phyloP scores from a whole-genome alignment of 2,797 vertebrate species.

The Poliocrania exsul region DNA sequence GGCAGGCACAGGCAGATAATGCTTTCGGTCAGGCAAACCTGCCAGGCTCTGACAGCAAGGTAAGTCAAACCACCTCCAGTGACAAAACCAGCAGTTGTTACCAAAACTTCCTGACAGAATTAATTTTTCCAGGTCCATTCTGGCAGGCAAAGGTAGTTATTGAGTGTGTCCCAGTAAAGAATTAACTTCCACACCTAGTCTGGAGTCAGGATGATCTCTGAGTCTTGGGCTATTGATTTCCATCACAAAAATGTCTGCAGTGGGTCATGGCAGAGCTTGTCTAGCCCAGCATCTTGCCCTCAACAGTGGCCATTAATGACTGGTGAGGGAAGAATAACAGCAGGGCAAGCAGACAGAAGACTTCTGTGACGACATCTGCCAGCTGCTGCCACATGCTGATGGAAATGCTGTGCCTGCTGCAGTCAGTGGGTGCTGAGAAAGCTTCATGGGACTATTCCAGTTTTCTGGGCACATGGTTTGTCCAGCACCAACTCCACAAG shows the following conservation, averaged over 20 bases:
- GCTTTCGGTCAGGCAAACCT: neutral
- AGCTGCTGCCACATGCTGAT: neutral
- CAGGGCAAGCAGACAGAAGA: neutral
- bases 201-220: neutral
- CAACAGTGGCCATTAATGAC: neutral
- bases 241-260: neutral
- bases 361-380: neutral
- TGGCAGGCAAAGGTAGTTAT: neutral
- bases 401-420: neutral
- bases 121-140: neutral
- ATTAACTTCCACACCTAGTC: neutral
- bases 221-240: neutral
- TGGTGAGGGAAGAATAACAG: neutral
- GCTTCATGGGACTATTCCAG: neutral
- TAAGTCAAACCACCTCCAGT: neutral
- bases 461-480: neutral
- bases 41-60: neutral
- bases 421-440: neutral
- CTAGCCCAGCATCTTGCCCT: neutral
- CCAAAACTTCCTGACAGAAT: neutral
- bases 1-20: neutral
- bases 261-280: neutral
- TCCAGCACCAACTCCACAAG: neutral
- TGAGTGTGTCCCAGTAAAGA: neutral
- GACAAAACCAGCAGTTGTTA: neutral